These are phyloP conservation scores for Tinamus guttatus DNA, from an alignment of 2,113 vertebrate genomes.

Conservation along the genomic window DNA sequence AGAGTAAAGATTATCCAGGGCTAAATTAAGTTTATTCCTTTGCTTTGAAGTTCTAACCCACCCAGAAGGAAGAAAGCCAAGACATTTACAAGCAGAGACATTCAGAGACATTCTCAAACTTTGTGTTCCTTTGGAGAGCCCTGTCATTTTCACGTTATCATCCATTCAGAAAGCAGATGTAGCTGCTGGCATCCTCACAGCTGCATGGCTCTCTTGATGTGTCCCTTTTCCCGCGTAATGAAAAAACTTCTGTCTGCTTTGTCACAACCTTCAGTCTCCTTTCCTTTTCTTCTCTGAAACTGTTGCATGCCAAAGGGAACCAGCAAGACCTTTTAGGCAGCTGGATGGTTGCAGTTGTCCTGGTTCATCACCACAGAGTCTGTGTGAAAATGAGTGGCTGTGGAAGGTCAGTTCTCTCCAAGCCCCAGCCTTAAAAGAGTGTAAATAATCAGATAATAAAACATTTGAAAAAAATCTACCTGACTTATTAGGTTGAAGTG, in stretches of 20 bases:
- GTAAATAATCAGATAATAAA: not conserved
- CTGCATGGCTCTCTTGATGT: conserved; percentile 16
- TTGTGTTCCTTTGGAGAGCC: not conserved
- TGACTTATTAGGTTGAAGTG: not conserved
- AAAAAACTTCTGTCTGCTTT: conserved; percentile 35
- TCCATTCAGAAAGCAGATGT: conserved; percentile 34
- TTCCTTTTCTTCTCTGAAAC: conserved; percentile 22
- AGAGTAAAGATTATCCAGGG: not conserved
- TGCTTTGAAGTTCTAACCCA: not conserved
- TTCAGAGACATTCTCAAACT: not conserved
- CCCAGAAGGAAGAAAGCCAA: not conserved
- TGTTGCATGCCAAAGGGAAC: not conserved
- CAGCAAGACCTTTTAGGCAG: not conserved
- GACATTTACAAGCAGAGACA: not conserved
- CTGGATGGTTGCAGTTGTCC: not conserved
- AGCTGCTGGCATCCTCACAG: conserved; percentile 22
- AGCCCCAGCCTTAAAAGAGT: not conserved
- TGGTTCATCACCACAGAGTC: not conserved
- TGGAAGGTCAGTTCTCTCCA: conserved; percentile 20
- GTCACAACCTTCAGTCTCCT: not conserved
- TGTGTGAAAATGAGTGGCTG: not conserved
- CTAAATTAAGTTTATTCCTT: not conserved
- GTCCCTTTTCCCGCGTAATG: conserved; percentile 29
- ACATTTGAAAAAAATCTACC: not conserved
- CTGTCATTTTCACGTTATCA: conserved; percentile 31